These are phyloP conservation scores for Pygmarrhopalites habei DNA, from an alignment of 1,140 invertebrate genomes.

Conservation along the genomic window DNA sequence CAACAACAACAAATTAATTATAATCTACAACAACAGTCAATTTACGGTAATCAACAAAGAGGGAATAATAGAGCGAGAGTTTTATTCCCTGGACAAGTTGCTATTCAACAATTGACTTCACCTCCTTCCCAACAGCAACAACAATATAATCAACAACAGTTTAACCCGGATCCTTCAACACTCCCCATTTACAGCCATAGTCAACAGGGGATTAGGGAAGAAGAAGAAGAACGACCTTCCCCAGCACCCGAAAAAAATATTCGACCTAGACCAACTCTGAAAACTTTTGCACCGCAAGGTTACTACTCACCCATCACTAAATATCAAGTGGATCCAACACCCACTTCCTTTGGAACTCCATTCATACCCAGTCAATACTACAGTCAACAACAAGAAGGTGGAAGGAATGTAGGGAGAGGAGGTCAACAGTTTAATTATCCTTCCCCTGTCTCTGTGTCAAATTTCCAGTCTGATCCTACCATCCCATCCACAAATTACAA, in stretches of 20 bases:
- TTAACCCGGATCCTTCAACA: no score
- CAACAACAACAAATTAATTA: slow-evolving; percentile 2
- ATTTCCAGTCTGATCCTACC: not conserved
- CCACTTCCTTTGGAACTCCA: not conserved
- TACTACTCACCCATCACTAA: slow-evolving; percentile 38
- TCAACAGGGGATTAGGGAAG: not conserved
- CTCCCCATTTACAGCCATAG: not conserved
- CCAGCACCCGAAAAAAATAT: slow-evolving; percentile 4
- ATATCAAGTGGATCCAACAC: slow-evolving; percentile 9
- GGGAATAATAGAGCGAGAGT: not conserved
- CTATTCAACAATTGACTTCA: not conserved
- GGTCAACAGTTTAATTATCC: not conserved
- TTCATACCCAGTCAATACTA: slow-evolving; percentile 21
- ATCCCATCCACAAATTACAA: slow-evolving; percentile 3
- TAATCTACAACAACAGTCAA: not conserved
- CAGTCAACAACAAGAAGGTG: not conserved
- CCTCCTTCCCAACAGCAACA: not conserved
- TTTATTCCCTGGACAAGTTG: slow-evolving; percentile 28
- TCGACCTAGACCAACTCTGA: not conserved
- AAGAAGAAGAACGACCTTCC: slow-evolving; percentile 7
- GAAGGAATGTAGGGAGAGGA: not conserved
- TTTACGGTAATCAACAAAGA: not conserved
- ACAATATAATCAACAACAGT: not conserved
- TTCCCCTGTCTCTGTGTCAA: not conserved
- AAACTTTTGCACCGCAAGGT: slow-evolving; percentile 19